Percentiles rank a stretch among this genome's conserved stretches.
Conservation (phyloP, 2,797 vertebrate genomes). For the Nothura maculosa region DNA sequence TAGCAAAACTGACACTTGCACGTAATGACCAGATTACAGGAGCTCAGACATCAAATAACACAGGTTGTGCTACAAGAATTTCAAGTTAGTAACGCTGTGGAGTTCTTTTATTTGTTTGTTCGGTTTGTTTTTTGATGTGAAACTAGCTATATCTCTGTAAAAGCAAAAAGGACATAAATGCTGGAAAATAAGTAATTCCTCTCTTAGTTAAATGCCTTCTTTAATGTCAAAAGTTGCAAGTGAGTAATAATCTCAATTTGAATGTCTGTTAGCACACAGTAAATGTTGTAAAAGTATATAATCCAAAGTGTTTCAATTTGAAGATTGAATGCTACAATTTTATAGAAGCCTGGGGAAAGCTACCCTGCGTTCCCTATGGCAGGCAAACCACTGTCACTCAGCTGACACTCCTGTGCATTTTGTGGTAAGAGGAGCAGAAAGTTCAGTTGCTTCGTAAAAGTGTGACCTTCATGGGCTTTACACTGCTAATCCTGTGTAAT, state of each 20-base stretch:
- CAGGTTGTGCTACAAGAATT: neutral
- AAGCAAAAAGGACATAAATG: neutral
- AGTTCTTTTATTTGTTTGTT: neutral
- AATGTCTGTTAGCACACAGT: neutral
- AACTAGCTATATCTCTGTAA: neutral
- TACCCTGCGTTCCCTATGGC: neutral
- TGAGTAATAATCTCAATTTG: neutral
- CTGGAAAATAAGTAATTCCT: neutral
- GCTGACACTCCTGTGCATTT: neutral
- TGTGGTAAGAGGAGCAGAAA: neutral
- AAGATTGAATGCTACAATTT: neutral
- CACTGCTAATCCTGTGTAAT: neutral
- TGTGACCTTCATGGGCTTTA: neutral
- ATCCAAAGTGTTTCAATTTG: neutral
- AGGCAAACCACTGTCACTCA: neutral
- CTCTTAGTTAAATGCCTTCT: neutral
- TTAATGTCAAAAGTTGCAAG: neutral
- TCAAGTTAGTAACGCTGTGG: neutral
- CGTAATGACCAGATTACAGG: accelerated
- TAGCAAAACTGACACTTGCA: neutral
- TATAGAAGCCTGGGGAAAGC: neutral
- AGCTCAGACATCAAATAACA: neutral
- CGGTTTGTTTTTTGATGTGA: neutral
- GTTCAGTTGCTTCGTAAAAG: neutral
- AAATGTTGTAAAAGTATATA: neutral